phyloP scores from a whole-genome alignment of 2,888 invertebrate genomes.

The Molorchus minor region DNA sequence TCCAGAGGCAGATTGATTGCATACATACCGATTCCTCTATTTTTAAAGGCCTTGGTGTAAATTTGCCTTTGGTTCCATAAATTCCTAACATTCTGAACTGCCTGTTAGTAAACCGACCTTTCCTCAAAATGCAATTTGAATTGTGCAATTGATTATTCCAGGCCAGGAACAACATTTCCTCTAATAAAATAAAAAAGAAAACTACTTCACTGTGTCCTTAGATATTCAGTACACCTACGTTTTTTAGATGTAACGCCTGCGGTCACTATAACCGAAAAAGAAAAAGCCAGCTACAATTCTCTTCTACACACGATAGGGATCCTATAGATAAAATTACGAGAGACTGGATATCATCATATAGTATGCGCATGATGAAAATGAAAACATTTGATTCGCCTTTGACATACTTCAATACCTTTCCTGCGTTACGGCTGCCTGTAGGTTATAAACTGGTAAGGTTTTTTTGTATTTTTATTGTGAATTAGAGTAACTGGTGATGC shows the following conservation, averaged over 20 bases:
- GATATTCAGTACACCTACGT: neutral
- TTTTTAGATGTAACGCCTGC: neutral
- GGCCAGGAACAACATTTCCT: no score
- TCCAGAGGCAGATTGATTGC: no score
- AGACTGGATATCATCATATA: constrained; percentile 7
- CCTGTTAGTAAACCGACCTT: no score
- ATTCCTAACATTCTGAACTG: no score
- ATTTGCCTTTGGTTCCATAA: no score
- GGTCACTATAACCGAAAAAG: constrained; percentile 12
- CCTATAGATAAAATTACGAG: constrained; percentile 6
- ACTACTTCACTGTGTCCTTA: no score
- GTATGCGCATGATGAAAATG: constrained; percentile 20
- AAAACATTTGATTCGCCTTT: constrained; percentile 10
- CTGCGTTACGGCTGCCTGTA: constrained; percentile 12
- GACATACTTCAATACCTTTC: constrained; percentile 22
- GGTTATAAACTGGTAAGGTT: constrained; percentile 23
- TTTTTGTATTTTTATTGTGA: neutral
- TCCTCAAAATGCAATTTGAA: no score
- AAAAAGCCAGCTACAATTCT: constrained; percentile 12
- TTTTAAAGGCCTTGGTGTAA: no score
- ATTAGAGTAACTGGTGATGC: no score
- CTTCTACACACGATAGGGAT: constrained; percentile 7
- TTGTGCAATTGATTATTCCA: no score
- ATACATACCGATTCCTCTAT: no score
- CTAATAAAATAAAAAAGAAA: no score